phyloP scores from a whole-genome alignment of 2,797 vertebrate genomes.

The Vultur gryphus region DNA sequence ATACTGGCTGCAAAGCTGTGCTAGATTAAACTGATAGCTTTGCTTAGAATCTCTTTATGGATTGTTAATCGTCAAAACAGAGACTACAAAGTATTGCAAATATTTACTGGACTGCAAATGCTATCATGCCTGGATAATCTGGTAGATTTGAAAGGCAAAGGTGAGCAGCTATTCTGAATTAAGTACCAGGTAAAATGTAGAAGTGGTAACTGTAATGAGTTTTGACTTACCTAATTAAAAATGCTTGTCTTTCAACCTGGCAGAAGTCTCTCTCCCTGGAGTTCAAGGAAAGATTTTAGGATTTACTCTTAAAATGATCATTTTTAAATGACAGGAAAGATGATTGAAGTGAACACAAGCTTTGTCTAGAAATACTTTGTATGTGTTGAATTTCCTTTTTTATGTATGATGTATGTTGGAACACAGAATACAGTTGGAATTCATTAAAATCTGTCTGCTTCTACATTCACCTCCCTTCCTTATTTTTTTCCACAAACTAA shows the following conservation, averaged over 20 bases:
- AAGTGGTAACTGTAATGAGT: not conserved
- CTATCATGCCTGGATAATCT: conserved; percentile 54
- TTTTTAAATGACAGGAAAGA: conserved; percentile 24
- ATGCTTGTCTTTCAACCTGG: not conserved
- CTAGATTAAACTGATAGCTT: conserved; percentile 75
- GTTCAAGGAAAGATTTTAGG: not conserved
- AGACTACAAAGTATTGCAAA: conserved; percentile 66
- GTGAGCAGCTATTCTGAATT: not conserved
- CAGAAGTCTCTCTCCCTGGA: not conserved
- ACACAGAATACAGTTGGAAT: not conserved
- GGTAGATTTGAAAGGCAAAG: conserved; percentile 28
- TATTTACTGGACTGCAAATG: conserved; percentile 66
- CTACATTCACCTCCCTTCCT: not conserved
- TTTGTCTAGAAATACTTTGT: not conserved
- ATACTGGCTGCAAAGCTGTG: conserved; percentile 55
- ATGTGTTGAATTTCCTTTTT: conserved; percentile 9
- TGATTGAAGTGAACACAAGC: conserved; percentile 3
- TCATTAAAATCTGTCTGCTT: not conserved
- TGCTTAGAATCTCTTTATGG: conserved; percentile 75
- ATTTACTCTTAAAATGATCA: not conserved
- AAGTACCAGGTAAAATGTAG: not conserved
- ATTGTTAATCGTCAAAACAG: conserved; percentile 77
- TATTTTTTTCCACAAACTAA: not conserved
- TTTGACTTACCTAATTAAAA: conserved; percentile 38
- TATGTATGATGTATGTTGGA: not conserved